A percentile compares a stretch with the other conserved stretches of the same genome.
Conservation (phyloP, 23 tunicate genomes). For the Trididemnum nubilum region DNA sequence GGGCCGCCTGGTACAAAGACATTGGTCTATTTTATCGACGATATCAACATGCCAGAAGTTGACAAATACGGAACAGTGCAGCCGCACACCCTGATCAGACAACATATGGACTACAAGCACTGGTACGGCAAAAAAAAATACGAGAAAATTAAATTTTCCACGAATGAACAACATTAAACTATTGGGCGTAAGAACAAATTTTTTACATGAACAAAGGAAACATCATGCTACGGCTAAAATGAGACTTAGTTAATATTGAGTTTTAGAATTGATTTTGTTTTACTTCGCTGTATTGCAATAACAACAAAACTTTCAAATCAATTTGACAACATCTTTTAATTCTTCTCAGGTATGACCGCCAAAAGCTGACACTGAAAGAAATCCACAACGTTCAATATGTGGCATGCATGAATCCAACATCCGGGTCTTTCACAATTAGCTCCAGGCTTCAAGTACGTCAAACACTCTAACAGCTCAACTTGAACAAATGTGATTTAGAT, state of each 20-base stretch:
- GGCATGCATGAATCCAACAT: constrained; percentile 94
- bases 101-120: constrained; percentile 98
- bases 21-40: constrained; percentile 95
- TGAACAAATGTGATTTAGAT: too few species aligned
- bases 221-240: too few species aligned
- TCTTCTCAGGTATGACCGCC: constrained; percentile 83
- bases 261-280: too few species aligned
- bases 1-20: constrained; percentile 95
- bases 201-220: too few species aligned
- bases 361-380: constrained; percentile 82
- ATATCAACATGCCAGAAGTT: constrained; percentile 99
- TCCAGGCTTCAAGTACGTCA: constrained; percentile 76
- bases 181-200: too few species aligned
- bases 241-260: too few species aligned
- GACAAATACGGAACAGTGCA: constrained; percentile 97
- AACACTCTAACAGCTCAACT: too few species aligned
- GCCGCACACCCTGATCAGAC: constrained; percentile 96
- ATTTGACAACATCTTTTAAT: too few species aligned
- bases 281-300: too few species aligned
- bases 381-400: constrained; percentile 96
- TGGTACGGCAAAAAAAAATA: too few species aligned
- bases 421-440: constrained; percentile 97
- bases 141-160: neutral
- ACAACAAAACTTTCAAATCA: too few species aligned
- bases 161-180: too few species aligned